A percentile compares a stretch with the other conserved stretches of the same genome.
Conservation (phyloP, 2,888 invertebrate species). For the Mythimna albipuncta region DNA sequence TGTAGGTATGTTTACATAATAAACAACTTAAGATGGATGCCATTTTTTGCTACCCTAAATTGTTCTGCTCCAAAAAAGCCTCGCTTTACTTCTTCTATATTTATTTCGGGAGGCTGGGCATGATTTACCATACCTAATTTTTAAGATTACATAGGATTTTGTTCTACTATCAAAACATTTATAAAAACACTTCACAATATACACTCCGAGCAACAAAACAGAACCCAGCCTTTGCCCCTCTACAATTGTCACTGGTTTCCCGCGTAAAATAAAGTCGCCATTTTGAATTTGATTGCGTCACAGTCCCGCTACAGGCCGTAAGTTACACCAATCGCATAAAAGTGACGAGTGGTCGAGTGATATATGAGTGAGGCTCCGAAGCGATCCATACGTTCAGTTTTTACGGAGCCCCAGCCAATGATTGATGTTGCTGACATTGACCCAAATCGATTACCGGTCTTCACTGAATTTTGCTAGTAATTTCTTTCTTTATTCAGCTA, state of each 20-base stretch:
- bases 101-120: no score
- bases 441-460: slow-evolving; percentile 74
- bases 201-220: background rate
- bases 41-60: background rate
- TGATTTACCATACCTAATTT: no score
- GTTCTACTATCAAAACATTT: background rate
- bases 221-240: background rate
- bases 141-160: no score
- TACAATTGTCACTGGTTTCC: slow-evolving; percentile 5
- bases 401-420: slow-evolving; percentile 73
- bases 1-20: no score
- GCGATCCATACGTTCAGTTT: slow-evolving; percentile 75
- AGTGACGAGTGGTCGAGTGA: slow-evolving; percentile 77
- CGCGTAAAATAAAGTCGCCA: slow-evolving; percentile 15
- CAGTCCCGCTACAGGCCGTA: slow-evolving; percentile 49
- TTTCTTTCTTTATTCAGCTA: slow-evolving; percentile 57
- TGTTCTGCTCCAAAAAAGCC: background rate
- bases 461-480: slow-evolving; percentile 60
- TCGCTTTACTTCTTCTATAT: background rate
- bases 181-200: background rate
- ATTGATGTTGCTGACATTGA: slow-evolving; percentile 82
- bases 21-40: background rate
- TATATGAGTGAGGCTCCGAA: slow-evolving; percentile 74
- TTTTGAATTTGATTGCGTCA: slow-evolving; percentile 40
- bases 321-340: slow-evolving; percentile 61